Evolutionary conservation across 1,140 invertebrate genomes (phyloP), one percentile per base, ranked within the genome.

Genomic region (Ceratina calcarata): DNA sequence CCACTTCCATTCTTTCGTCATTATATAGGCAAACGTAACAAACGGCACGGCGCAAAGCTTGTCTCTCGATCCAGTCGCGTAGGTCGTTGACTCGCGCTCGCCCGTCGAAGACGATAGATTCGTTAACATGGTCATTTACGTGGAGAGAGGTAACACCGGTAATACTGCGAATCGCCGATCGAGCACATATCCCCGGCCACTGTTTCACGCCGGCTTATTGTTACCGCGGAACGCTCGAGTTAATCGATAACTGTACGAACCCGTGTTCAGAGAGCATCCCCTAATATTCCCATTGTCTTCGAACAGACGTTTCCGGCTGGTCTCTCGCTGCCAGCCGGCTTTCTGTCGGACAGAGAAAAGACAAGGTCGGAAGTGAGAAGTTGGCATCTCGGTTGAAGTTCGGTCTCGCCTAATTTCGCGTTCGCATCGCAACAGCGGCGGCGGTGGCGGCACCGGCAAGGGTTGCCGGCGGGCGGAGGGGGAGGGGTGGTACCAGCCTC

Each of bases 281-380:
- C 86, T 90, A 90, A 90, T 90, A 86, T 87, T 84, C 78, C 86
- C 73, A 89, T 89, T 90, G 89, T 90, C 88, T 87, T 81, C 60
- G 80, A 87, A 76, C 77, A 83, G 84, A 83, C 76, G 74, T 75
- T 62, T 66, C 67, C n/a, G 49, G 58, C 27, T 53, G 74, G 58
- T 73, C 45, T 57, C 49, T 55, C 45, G 53, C 13, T 37, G 37
- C 10, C 49, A 45, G 3, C 13, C 49, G 24, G 71, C 73, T 81
- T 69, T 71, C 82, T 77, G 49, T 27, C 18, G 69, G 51, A 20
- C 64, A 20, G 53, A 66, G 67, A 74, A 86, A 83, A 86, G 84
- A 67, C 81, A 78, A 45, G 61, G 57, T 85, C 70, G 83, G 74
- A 74, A 80, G 72, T 24, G 58, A 65, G 57, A 83, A 80, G 81